Base-by-base conservation (phyloP, 2,113 vertebrate genomes). In the Lichenostomus cassidix region DNA sequence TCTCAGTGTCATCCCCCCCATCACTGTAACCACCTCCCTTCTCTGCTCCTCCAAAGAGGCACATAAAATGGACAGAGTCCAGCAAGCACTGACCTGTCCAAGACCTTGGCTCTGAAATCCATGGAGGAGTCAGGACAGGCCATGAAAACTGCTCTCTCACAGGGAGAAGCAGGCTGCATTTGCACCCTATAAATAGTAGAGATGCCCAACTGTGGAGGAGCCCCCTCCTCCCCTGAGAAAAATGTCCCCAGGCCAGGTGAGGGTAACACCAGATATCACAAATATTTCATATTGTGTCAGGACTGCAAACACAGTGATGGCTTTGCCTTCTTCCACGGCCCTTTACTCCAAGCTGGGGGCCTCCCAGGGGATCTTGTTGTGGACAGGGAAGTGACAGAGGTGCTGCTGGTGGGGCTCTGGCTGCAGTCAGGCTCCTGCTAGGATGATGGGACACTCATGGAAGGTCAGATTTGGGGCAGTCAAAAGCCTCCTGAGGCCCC, bases 281-380 rank as follows among this genome's bases (percentile, higher is more conserved):
- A 70, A 37, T 89, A 65, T 83, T 89, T 83, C 76, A 22, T 56
- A 5, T 25, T 3, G 4, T 6, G 1, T 21, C 24, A 42, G 37
- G 50, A 28, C 6, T 64, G 65, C 0, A 2, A 85, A n/a, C 37
- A 35, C 19, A 6, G 31, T 0, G 1, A 41, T 25, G 64, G 50
- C n/a, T 81, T 83, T 0, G 0, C 28, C 13, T 37, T 39, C 76
- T 56, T 47, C 62, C 44, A 33, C 44, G 76, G 18, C 52, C 20
- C 50, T 53, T 81, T 47, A 19, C n/a, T 56, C 19, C 47, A 18
- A 63, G 44, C 37, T 68, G 41, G 41, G 25, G 9, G 3, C n/a
- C 27, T 64, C 56, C 44, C 3, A 0, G 18, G 53, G 16, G 12
- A 27, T 28, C 3, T 15, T 68, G 52, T 71, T 52, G 3, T 6